phyloP scores from a whole-genome alignment of 2,113 vertebrate species.

The Anser cygnoides region DNA sequence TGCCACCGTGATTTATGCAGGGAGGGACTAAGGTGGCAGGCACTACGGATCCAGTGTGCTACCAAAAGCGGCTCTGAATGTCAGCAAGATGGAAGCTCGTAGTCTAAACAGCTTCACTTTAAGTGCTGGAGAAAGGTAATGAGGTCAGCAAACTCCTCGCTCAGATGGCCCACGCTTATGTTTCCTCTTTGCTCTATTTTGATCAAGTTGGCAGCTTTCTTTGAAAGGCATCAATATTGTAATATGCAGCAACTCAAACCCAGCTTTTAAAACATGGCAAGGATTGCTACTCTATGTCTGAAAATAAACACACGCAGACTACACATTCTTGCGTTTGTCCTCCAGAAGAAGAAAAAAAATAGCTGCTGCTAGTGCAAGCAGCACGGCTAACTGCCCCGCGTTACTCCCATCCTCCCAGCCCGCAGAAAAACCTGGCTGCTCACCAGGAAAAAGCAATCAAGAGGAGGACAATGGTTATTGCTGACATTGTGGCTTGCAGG shows the following conservation, averaged over 20 bases:
- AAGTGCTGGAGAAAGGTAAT: not conserved
- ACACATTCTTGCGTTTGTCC: not conserved
- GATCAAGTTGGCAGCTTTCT: not conserved
- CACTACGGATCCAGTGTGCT: not conserved
- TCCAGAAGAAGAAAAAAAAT: not conserved
- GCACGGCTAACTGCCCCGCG: not conserved
- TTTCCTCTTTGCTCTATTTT: conserved; percentile 6
- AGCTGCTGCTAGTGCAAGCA: not conserved
- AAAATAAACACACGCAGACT: not conserved
- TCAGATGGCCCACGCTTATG: not conserved
- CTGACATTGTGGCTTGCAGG: not conserved
- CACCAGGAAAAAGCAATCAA: not conserved
- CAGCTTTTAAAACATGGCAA: not conserved
- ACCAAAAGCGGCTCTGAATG: not conserved
- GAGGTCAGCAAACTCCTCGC: not conserved
- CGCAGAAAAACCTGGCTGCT: not conserved
- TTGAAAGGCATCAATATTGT: not conserved
- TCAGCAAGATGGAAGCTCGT: not conserved
- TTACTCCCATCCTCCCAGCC: not conserved
- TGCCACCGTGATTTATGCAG: not conserved
- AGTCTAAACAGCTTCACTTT: not conserved
- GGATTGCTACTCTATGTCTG: not conserved
- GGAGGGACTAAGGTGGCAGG: not conserved
- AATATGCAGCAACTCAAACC: not conserved
- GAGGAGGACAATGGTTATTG: not conserved